Base-by-base conservation (phyloP, 2,797 vertebrate genomes). In the Lithobates sylvaticus region DNA sequence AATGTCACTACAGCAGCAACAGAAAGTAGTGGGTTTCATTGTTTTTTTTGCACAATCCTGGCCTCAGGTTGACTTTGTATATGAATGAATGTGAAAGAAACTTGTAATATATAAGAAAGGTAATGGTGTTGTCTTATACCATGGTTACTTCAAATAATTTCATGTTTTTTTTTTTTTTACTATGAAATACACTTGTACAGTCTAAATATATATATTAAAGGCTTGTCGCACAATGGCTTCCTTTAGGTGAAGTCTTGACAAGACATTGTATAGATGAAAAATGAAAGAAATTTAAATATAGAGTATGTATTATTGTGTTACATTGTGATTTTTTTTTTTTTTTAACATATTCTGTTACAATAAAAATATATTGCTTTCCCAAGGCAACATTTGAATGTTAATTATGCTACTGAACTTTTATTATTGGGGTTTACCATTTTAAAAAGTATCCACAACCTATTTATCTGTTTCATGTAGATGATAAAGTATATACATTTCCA, bases 161-260 rank as follows among this genome's bases (percentile, higher is more conserved):
- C 91, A 92, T 95, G 95, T 96, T 96, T 95, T 96, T 96, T 96
- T 96, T 95, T 96, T 96, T 93, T 95, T 88, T 93, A 94, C 92
- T 96, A 93, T 92, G 92, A 94, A 93, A 92, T 95, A 21, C 29
- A 94, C 94, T 94, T 95, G 93, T 95, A 96, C 96, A 97, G 94
- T 97, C 97, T 93, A 90, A 94, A 94, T 94, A 94, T 93, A 94
- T 93, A 95, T 92, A 81, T 94, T 93, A 10, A 44, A 44, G 36
- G 64, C 16, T 13, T 77, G 97, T 97, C 97, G 95, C 96, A 97
- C 93, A 96, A 94, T 70, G 96, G 95, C 96, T 97, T 98, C 98
- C 98, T 95, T 96, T 96, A 96, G 92, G 89, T 94, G 95, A 93
- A 96, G 97, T 97, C 97, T 97, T 96, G 96, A 95, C 54, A 92